Evolutionary conservation across 2,113 vertebrate genomes (phyloP), one percentile per base, ranked within the genome.

Genomic region (Chaenocephalus aceratus): DNA sequence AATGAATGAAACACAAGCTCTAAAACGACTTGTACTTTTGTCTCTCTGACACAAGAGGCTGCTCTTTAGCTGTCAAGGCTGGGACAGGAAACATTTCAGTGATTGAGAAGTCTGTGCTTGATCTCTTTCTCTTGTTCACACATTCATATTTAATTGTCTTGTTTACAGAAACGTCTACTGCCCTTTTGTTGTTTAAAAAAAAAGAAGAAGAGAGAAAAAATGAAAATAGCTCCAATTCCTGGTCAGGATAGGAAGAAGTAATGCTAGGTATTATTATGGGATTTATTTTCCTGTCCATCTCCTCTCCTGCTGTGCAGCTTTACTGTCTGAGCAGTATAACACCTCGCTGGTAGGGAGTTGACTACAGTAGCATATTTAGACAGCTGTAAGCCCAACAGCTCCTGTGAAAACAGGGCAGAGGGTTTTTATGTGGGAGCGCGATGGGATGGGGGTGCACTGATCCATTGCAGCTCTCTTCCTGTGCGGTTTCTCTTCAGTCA

Each of bases 31-130:
- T 92, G 91, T 72, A 93, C 64, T 89, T 86, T 48, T 41, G 5
- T 59, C 15, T 60, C 2, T 62, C 53, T 44, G 86, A 86, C 94
- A 93, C 93, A 79, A 92, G 94, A 90, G 90, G 94, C 73, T 84
- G 87, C 87, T 89, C 62, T 92, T 88, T 90, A 90, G 92, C 90
- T 82, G 30, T 62, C 8, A 72, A 53, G 57, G 41, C 64, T 45
- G 2, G n/a, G 49, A 2, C 16, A 48, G 9, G 2, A 44, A 14
- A 16, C 3, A 26, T 12, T 21, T 1, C 0, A 61, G 1, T 26
- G 23, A 16, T 41, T 23, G 15, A 59, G 15, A 48, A n/a, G 41
- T 49, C 4, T 11, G 16, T 45, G 10, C 18, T 48, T 4, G 3
- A 5, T 58, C 65, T 67, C 1, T 21, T 11, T 14, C 10, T 16